A percentile compares a stretch with the other conserved stretches of the same genome.
Evolutionary conservation across 2,113 vertebrate species (phyloP).

Genomic region (Empidonax alnorum): DNA sequence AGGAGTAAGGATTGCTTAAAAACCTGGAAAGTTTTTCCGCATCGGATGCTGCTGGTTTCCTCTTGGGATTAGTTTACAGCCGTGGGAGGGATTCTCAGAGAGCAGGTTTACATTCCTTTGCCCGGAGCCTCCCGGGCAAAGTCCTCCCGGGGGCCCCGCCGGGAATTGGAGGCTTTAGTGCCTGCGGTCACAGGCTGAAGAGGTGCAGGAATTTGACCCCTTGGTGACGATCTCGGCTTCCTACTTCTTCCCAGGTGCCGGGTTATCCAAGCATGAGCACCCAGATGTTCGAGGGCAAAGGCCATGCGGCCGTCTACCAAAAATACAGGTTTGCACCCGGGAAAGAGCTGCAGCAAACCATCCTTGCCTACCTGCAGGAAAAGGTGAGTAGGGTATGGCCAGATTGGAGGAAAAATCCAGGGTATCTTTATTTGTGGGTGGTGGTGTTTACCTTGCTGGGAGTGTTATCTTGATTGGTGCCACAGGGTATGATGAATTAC

Average conservation of each 20-base stretch:
- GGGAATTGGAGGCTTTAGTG: neutral
- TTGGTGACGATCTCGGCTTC: neutral
- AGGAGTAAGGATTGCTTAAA: neutral
- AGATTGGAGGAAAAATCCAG: neutral
- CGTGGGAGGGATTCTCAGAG: neutral
- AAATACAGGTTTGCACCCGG: conserved; percentile 78
- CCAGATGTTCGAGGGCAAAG: conserved; percentile 78
- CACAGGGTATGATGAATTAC: neutral
- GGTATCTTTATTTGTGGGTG: neutral
- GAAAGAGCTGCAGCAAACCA: conserved; percentile 62
- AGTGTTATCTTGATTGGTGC: neutral
- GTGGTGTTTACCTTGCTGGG: neutral
- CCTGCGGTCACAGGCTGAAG: rapidly evolving
- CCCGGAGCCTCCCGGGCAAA: neutral
- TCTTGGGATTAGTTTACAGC: rapidly evolving
- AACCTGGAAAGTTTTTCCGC: neutral
- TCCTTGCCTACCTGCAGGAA: conserved; percentile 77
- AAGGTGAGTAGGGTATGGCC: conserved; percentile 64
- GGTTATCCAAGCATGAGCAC: conserved; percentile 62
- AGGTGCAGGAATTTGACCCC: neutral
- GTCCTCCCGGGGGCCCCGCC: neutral
- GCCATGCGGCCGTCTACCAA: conserved; percentile 79
- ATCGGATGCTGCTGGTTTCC: rapidly evolving
- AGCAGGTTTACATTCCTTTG: rapidly evolving
- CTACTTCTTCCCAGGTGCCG: neutral